Base-by-base conservation (phyloP, 2,113 vertebrate species). In the Scortum barcoo region DNA sequence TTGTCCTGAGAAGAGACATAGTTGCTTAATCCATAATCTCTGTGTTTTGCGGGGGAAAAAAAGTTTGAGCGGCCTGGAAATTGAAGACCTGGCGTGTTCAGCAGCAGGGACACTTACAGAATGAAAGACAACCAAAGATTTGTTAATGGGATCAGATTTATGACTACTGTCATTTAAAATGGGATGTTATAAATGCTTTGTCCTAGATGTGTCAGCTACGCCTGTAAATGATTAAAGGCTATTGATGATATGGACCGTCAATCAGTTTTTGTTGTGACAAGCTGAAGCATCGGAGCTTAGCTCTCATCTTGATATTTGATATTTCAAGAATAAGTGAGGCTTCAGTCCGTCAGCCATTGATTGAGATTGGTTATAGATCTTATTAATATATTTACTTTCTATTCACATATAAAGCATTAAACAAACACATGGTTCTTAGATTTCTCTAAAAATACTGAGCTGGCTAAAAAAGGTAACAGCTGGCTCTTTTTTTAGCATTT, bases 181-280 rank as follows among this genome's bases (percentile, higher is more conserved):
- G 22, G 26, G 76, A n/a, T 73, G 84, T 67, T 81, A 72, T 81
- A 78, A 87, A 86, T 79, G 65, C 48, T 73, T 71, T 74, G 76
- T 75, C 74, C 77, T 51, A 71, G 74, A 83, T 81, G 84, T 73
- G 61, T 84, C 77, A 87, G 24, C 58, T 26, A 19, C 5, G 24
- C 20, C 57, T 76, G 40, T 56, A 69, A 82, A 78, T 73, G 73
- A 83, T 76, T 78, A 78, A 85, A 85, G 28, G 58, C 65, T 70
- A 40, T 72, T 85, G 81, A 80, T 79, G 54, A 83, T 87, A 30
- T 85, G 74, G 63, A 62, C 57, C 22, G 50, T 80, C 79, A 88
- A 42, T 85, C 66, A 81, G 66, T 69, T 85, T 86, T 72, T 76
- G 46, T 80, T 74, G 68, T 86, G 68, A 77, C 51, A 81, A 62